A percentile compares a stretch with the other conserved stretches of the same genome.
phyloP scores from a whole-genome alignment of 2,113 vertebrate species.

The Plecotus auritus region DNA sequence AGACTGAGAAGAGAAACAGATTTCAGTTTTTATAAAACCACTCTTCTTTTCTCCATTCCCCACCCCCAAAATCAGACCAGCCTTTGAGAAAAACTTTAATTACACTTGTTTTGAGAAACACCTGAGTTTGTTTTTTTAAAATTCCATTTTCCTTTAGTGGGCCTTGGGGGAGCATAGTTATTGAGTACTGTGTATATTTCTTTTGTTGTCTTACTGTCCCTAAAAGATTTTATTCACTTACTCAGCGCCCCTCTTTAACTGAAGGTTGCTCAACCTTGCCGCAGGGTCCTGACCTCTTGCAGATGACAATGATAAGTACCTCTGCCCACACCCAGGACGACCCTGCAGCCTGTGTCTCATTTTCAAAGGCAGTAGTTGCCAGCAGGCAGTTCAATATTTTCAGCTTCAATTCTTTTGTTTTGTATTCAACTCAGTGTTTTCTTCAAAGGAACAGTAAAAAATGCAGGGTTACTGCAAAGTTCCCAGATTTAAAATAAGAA shows the following conservation, averaged over 20 bases:
- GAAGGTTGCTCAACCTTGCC: neutral
- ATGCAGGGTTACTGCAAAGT: neutral
- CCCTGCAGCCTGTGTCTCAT: too few relatives aligned
- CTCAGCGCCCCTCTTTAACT: neutral
- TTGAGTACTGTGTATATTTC: neutral
- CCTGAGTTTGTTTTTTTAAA: neutral
- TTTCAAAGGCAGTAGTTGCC: neutral
- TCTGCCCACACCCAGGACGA: neutral
- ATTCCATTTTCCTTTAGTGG: neutral
- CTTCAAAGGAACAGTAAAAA: neutral
- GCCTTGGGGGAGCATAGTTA: conserved; percentile 25
- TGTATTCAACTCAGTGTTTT: conserved; percentile 2
- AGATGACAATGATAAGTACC: neutral
- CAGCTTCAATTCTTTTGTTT: neutral
- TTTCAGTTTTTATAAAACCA: conserved; percentile 43
- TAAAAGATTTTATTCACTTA: neutral
- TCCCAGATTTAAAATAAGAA: neutral
- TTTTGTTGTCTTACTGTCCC: neutral
- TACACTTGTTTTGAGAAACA: conserved; percentile 48
- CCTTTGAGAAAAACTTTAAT: conserved; percentile 54
- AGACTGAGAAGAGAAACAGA: conserved; percentile 1
- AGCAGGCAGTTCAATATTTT: neutral
- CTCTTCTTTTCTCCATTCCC: neutral
- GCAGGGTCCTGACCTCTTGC: neutral
- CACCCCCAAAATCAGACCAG: neutral